Evolutionary conservation across 2,113 vertebrate species (phyloP).

Genomic region (Microtus pennsylvanicus): DNA sequence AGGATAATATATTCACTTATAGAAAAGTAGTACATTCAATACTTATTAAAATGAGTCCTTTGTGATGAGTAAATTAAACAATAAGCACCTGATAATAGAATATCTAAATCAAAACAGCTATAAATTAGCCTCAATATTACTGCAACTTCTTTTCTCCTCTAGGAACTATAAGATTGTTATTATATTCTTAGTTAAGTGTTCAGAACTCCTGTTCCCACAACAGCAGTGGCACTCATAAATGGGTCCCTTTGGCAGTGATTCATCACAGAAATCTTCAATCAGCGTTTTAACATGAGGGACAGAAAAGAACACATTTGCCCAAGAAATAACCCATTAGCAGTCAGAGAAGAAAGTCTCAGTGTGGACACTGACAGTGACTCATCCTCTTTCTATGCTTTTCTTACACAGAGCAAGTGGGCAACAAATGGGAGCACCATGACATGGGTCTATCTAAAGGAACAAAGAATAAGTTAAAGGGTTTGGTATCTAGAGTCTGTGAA

Average conservation of each 20-base stretch:
- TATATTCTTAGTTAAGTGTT: conserved; percentile 42
- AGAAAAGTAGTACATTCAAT: not conserved
- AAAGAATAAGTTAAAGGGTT: not conserved
- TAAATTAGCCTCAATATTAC: conserved; percentile 54
- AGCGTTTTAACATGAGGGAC: not conserved
- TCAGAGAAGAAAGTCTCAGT: not conserved
- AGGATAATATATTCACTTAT: not conserved
- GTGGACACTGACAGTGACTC: not conserved
- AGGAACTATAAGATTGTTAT: conserved; percentile 52
- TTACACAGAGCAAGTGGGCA: not conserved
- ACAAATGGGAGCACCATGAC: not conserved
- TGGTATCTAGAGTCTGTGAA: not conserved
- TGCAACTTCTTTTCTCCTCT: conserved; percentile 52
- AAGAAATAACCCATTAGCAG: not conserved
- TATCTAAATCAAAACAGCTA: conserved; percentile 44
- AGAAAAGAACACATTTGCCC: not conserved
- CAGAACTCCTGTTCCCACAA: not conserved
- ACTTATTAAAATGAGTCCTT: not conserved
- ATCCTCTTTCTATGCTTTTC: not conserved
- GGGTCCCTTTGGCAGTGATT: not conserved
- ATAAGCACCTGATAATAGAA: conserved; percentile 61
- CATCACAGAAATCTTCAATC: not conserved
- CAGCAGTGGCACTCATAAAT: not conserved
- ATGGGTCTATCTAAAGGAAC: not conserved
- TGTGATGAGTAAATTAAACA: conserved; percentile 42